phyloP scores from a whole-genome alignment of 2,888 invertebrate species.

The Asteroscopus sphinx region DNA sequence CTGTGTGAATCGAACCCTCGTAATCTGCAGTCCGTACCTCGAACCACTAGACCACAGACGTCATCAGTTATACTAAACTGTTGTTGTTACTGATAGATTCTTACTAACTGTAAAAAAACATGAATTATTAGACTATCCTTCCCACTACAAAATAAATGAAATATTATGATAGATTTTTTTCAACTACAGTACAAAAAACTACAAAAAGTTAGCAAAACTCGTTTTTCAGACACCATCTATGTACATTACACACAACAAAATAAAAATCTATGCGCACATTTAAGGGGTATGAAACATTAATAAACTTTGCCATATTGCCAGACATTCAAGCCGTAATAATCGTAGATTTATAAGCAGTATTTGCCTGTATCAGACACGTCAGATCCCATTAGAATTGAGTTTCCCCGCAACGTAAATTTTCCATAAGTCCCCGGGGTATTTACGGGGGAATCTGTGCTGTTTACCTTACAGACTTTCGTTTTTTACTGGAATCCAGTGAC shows the following conservation, averaged over 20 bases:
- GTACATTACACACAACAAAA: too few relatives aligned
- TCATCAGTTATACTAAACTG: too few relatives aligned
- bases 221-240: neutral
- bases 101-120: too few relatives aligned
- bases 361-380: conserved; percentile 45
- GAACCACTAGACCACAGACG: too few relatives aligned
- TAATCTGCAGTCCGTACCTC: too few relatives aligned
- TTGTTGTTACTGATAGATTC: too few relatives aligned
- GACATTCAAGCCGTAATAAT: conserved; percentile 6
- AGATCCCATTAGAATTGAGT: conserved; percentile 48
- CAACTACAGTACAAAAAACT: too few relatives aligned
- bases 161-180: too few relatives aligned
- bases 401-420: conserved; percentile 8
- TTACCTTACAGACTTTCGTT: conserved; percentile 40
- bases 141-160: too few relatives aligned
- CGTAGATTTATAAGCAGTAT: conserved; percentile 7
- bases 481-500: conserved; percentile 15
- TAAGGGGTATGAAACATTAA: conserved; percentile 4
- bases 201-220: too few relatives aligned
- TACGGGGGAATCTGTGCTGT: conserved; percentile 31
- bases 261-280: neutral
- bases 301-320: conserved; percentile 17
- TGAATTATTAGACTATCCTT: too few relatives aligned
- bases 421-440: conserved; percentile 34
- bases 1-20: too few relatives aligned